These are phyloP conservation scores for Hylaeus anthracinus DNA, from an alignment of 1,140 invertebrate genomes.

Conservation along the genomic window DNA sequence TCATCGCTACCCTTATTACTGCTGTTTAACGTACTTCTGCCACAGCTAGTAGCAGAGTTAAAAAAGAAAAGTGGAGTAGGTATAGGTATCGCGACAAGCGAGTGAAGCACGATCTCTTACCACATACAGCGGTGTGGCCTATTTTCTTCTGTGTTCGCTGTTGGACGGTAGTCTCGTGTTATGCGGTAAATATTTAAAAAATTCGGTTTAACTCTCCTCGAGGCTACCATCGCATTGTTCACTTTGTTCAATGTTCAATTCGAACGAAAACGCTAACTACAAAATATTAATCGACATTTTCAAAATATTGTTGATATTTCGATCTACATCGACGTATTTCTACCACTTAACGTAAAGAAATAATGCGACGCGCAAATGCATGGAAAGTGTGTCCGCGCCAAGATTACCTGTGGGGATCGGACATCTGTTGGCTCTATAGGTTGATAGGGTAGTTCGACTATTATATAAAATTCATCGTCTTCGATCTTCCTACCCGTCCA, in stretches of 20 bases:
- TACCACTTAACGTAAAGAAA: not conserved
- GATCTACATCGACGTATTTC: not conserved
- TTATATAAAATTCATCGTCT: conserved; percentile 78
- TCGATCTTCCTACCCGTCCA: conserved; percentile 73
- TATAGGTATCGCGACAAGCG: conserved; percentile 36
- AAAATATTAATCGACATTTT: not conserved
- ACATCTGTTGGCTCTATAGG: conserved; percentile 76
- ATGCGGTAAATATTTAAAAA: not conserved
- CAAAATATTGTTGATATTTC: not conserved
- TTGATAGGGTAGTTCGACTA: conserved; percentile 65
- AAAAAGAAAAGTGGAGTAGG: conserved; percentile 38
- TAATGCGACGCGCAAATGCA: not conserved
- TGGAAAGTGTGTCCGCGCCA: conserved; percentile 26
- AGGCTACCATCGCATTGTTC: no score
- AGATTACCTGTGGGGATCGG: conserved; percentile 71
- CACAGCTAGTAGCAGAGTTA: not conserved
- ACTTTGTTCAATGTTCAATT: not conserved
- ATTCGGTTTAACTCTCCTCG: not conserved
- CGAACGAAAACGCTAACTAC: no score
- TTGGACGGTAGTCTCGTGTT: not conserved
- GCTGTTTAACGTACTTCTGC: not conserved
- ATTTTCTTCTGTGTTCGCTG: not conserved
- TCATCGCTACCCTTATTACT: not conserved
- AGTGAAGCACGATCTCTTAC: conserved; percentile 26
- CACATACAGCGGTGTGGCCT: not conserved